Conservation (phyloP, 1,140 invertebrate species). For the Parapsyche elsis region DNA sequence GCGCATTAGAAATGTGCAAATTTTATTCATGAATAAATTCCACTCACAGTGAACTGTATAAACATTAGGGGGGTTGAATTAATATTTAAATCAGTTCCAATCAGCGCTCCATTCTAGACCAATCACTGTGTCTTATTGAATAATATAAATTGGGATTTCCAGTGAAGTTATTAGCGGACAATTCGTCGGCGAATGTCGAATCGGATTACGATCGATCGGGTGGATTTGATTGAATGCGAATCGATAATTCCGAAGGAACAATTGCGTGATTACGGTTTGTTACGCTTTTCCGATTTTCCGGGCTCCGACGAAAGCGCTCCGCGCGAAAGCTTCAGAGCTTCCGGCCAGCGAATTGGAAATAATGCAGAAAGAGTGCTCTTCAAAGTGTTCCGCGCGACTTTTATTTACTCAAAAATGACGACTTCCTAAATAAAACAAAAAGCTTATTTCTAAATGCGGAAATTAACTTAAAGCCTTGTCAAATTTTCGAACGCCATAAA, state of each 20-base stretch:
- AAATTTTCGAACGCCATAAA: no score
- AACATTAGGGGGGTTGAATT: background rate
- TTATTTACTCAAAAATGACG: no score
- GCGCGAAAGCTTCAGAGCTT: conserved; percentile 1
- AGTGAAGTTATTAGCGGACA: no score
- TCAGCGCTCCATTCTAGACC: background rate
- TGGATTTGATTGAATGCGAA: background rate
- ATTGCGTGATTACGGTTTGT: conserved; percentile 22
- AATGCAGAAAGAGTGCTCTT: conserved; percentile 28
- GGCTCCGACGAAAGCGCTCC: background rate
- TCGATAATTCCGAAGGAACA: background rate
- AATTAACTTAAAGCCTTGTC: no score
- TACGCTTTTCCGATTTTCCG: background rate
- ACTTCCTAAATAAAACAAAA: no score
- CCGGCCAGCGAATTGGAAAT: conserved; percentile 19
- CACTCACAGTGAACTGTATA: no score
- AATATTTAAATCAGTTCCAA: conserved; percentile 18
- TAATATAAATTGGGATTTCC: conserved; percentile 18
- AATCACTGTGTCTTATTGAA: background rate
- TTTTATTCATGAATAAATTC: no score
- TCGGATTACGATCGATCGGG: no score
- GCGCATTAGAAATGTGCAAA: no score
- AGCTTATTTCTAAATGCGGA: no score
- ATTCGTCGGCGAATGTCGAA: no score
- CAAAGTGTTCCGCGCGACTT: background rate